A percentile compares a stretch with the other conserved stretches of the same genome.
phyloP scores from a whole-genome alignment of 1,140 invertebrate genomes.

The Pinna nobilis region DNA sequence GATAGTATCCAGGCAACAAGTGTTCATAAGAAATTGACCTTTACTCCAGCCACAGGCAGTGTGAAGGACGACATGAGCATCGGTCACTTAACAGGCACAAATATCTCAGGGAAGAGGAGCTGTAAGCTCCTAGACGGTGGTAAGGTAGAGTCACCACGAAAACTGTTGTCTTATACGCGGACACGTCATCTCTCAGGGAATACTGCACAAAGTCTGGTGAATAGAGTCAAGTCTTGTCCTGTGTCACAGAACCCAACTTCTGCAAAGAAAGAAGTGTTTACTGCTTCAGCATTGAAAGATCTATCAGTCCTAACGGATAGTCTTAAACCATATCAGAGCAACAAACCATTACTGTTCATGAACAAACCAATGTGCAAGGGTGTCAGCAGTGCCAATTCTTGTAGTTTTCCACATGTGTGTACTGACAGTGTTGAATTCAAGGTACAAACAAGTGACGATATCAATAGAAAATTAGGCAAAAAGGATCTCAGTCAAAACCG shows the following conservation, averaged over 20 bases:
- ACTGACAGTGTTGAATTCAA: slow-evolving; percentile 7
- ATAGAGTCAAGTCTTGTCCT: background rate
- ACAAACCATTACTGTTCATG: background rate
- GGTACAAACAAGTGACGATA: slow-evolving; percentile 11
- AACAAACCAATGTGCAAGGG: background rate
- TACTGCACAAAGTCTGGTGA: background rate
- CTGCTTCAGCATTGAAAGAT: slow-evolving; percentile 8
- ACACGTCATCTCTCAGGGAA: slow-evolving; percentile 12
- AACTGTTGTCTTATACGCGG: background rate
- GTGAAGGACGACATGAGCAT: background rate
- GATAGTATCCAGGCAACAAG: slow-evolving; percentile 42
- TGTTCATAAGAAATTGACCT: slow-evolving; percentile 28
- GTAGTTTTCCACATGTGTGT: slow-evolving; percentile 6
- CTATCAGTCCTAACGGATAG: slow-evolving; percentile 15
- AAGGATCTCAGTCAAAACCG: background rate
- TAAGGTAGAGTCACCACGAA: background rate
- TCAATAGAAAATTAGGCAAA: background rate
- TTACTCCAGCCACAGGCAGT: slow-evolving; percentile 5
- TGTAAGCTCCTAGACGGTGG: background rate
- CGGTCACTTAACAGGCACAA: background rate
- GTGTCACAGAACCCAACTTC: background rate
- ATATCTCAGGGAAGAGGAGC: slow-evolving; percentile 1
- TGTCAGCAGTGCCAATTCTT: background rate
- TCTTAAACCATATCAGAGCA: slow-evolving; percentile 5
- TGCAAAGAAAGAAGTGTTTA: slow-evolving; percentile 6